Conservation (phyloP, 1,140 invertebrate species). For the Notospermus geniculatus region DNA sequence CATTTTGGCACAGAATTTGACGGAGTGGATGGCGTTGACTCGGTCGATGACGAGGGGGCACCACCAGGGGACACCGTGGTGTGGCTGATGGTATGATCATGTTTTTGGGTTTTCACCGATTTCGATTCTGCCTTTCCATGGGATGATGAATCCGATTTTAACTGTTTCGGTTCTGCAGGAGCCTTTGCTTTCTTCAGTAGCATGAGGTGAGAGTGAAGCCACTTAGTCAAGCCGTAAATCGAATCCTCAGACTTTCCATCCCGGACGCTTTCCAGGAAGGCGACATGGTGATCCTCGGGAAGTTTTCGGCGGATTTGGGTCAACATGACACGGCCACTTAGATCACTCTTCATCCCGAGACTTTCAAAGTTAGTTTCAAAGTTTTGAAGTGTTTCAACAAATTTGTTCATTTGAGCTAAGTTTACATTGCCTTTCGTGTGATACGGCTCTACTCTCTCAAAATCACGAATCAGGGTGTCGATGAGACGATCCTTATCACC, state of each 20-base stretch:
- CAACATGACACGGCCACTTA: conserved; percentile 1
- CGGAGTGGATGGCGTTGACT: not conserved
- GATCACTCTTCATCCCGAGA: not conserved
- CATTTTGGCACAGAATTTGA: not conserved
- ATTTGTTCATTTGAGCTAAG: not conserved
- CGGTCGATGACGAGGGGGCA: too few relatives aligned
- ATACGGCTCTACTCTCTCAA: not conserved
- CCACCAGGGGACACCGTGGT: not conserved
- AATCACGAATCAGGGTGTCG: not conserved
- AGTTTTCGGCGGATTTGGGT: conserved; percentile 1
- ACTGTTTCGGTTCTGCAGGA: not conserved
- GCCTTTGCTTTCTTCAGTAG: not conserved
- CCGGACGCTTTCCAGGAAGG: not conserved
- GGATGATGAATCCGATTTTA: not conserved
- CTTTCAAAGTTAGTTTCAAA: not conserved
- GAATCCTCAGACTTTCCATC: not conserved
- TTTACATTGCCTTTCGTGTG: not conserved
- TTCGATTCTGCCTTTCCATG: too few relatives aligned
- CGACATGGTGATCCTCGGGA: not conserved
- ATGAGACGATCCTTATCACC: not conserved
- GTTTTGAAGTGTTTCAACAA: conserved; percentile 5
- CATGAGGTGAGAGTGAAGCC: not conserved
- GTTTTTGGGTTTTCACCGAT: too few relatives aligned
- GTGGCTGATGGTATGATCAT: conserved; percentile 2
- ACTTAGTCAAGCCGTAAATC: not conserved